phyloP scores from a whole-genome alignment of 1,140 invertebrate genomes.

The Rhynchophorus ferrugineus region DNA sequence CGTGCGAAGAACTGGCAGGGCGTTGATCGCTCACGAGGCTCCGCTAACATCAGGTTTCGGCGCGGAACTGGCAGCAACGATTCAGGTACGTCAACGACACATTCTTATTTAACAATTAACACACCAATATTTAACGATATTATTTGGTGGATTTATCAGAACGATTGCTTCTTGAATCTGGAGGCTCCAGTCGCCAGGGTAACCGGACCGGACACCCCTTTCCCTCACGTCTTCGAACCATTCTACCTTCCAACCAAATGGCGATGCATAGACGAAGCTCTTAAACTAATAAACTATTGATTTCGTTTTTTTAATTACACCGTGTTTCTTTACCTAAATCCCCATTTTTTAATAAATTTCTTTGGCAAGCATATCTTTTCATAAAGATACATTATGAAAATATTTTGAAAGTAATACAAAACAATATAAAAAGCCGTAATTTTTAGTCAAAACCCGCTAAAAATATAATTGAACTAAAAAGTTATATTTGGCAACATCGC shows the following conservation, averaged over 20 bases:
- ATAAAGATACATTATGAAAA: too few species aligned
- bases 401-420: too few species aligned
- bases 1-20: constrained; percentile 87
- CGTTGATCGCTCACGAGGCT: constrained; percentile 92
- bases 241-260: constrained; percentile 95
- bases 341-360: too few species aligned
- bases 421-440: too few species aligned
- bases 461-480: too few species aligned
- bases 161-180: constrained; percentile 89
- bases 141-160: too few species aligned
- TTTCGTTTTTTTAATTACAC: too few species aligned
- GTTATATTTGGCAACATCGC: too few species aligned
- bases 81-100: constrained; percentile 77
- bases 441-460: too few species aligned
- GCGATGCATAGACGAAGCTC: constrained; percentile 78
- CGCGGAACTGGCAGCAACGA: constrained; percentile 87
- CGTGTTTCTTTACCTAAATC: too few species aligned
- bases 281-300: constrained; percentile 70
- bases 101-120: neutral
- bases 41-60: constrained; percentile 93
- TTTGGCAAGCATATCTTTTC: too few species aligned
- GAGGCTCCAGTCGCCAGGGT: constrained; percentile 89
- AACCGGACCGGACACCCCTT: constrained; percentile 96
- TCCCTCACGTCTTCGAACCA: constrained; percentile 91
- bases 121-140: neutral